Percentiles rank a stretch among this genome's conserved stretches.
Conservation (phyloP, 1,140 invertebrate species). For the Drosophila subobscura region DNA sequence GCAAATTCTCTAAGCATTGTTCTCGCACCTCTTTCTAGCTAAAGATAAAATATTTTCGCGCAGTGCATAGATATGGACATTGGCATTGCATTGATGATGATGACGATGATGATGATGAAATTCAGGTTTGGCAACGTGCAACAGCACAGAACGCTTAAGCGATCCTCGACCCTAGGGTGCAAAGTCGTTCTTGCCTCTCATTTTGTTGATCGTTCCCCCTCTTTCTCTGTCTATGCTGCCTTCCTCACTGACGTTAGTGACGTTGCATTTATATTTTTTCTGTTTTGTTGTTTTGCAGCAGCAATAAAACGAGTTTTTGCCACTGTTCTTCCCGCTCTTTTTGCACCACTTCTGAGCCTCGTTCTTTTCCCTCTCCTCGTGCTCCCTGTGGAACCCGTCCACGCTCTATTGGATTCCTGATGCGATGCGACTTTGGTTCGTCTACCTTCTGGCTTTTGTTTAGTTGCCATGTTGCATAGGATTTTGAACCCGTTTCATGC, state of each 20-base stretch:
- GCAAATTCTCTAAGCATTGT: background rate
- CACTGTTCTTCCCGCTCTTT: constrained; percentile 49
- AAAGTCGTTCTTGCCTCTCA: constrained; percentile 29
- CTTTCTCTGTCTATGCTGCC: background rate
- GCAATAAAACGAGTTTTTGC: constrained; percentile 51
- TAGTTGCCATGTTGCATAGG: constrained; percentile 80
- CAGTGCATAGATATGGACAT: constrained; percentile 16
- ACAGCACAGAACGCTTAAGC: constrained; percentile 15
- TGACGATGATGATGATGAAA: constrained; percentile 29
- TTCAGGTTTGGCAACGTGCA: constrained; percentile 58
- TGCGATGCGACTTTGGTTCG: constrained; percentile 62
- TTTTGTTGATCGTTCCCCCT: constrained; percentile 5
- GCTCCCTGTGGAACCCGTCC: constrained; percentile 11
- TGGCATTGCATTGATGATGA: constrained; percentile 35
- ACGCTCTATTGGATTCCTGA: constrained; percentile 71
- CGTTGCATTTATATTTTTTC: constrained; percentile 62
- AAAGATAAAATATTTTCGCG: background rate
- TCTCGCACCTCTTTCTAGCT: background rate
- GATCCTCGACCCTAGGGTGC: constrained; percentile 43
- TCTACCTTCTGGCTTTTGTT: constrained; percentile 72
- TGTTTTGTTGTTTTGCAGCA: constrained; percentile 7
- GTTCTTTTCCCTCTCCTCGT: constrained; percentile 5
- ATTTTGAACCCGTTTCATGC: constrained; percentile 77
- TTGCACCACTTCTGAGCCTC: constrained; percentile 27
- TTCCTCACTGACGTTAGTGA: constrained; percentile 44